Evolutionary conservation across 2,888 invertebrate species (phyloP).

Genomic region (Monopis laevigella): DNA sequence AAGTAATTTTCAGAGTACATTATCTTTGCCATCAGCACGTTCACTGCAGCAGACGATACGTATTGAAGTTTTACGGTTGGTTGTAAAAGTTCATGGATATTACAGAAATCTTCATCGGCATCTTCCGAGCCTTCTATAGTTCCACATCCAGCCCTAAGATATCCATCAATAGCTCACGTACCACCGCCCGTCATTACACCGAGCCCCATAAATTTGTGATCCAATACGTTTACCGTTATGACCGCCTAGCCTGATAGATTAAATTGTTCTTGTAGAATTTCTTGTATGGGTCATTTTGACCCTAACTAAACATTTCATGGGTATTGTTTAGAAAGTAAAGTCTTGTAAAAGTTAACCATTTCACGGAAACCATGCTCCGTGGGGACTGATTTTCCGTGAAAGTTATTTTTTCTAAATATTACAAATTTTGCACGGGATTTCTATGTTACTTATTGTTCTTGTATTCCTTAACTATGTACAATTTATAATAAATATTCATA

Average conservation of each 20-base stretch:
- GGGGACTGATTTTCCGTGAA: conserved; percentile 6
- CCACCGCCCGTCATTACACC: conserved; percentile 8
- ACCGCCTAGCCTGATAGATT: conserved; percentile 26
- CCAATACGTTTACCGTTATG: conserved; percentile 31
- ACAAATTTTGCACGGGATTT: not conserved
- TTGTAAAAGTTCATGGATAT: conserved; percentile 8
- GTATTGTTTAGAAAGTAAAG: conserved; percentile 16
- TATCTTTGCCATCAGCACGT: not conserved
- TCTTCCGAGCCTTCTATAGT: conserved; percentile 1
- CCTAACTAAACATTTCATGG: conserved; percentile 11
- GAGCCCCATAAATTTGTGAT: conserved; percentile 29
- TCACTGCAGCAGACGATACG: not conserved
- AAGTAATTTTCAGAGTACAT: not conserved
- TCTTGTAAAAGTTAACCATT: conserved; percentile 11
- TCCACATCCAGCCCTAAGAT: conserved; percentile 1
- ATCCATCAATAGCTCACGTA: conserved; percentile 12
- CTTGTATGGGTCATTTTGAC: conserved; percentile 17
- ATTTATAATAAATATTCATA: too few species aligned
- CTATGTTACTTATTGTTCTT: conserved; percentile 1
- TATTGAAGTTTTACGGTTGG: conserved; percentile 5
- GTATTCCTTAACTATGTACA: too few species aligned
- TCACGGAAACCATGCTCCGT: conserved; percentile 3
- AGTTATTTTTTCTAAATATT: not conserved
- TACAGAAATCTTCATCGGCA: conserved; percentile 6
- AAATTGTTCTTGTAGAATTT: conserved; percentile 19